phyloP scores from a whole-genome alignment of 1,140 invertebrate species.

The Pseudomyrmex pallidus region DNA sequence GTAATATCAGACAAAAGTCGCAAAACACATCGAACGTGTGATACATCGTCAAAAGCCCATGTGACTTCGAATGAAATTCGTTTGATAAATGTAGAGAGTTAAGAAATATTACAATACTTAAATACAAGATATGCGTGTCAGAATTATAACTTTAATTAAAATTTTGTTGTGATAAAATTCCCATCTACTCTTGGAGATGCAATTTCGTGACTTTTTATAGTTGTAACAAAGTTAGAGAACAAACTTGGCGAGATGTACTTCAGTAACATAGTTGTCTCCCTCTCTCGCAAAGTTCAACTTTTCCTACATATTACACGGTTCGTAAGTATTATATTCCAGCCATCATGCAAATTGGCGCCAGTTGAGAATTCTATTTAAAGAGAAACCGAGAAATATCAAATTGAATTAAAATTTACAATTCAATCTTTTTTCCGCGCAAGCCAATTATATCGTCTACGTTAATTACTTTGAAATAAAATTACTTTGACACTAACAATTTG shows the following conservation, averaged over 20 bases:
- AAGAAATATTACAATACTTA: too few relatives aligned
- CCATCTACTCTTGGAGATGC: background rate
- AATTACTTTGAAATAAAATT: constrained; percentile 8
- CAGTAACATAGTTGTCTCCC: background rate
- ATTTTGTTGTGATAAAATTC: background rate
- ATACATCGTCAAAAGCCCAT: background rate
- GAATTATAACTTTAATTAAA: background rate
- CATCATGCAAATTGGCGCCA: constrained; percentile 9
- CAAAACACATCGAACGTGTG: background rate
- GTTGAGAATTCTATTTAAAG: constrained; percentile 17
- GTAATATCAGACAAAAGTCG: background rate
- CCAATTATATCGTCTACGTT: background rate
- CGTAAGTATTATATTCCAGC: background rate
- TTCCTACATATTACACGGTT: background rate
- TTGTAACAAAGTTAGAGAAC: background rate
- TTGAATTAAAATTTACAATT: constrained; percentile 21
- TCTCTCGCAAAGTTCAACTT: background rate
- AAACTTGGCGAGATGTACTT: background rate
- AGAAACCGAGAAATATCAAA: constrained; percentile 15
- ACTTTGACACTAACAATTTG: constrained; percentile 10
- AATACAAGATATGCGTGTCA: too few relatives aligned
- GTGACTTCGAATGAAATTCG: background rate
- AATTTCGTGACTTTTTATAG: background rate
- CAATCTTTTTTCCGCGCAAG: background rate
- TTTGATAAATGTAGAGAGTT: background rate